Conservation (phyloP, 2,113 vertebrate species). For the Condylura cristata region DNA sequence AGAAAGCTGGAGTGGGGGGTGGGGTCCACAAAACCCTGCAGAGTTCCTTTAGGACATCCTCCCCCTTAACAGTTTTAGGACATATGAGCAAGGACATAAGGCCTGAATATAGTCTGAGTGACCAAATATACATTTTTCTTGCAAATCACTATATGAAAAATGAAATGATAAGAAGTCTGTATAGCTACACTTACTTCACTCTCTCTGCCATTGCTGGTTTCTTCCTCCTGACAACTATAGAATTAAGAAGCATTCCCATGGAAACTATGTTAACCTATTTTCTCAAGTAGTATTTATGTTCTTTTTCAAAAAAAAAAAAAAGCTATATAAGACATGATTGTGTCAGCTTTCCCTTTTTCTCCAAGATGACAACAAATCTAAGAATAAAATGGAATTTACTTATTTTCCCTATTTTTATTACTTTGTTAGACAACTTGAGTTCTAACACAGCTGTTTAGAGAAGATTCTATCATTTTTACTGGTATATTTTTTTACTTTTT, state of each 20-base stretch:
- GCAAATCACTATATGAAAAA: neutral
- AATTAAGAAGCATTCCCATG: conserved; percentile 26
- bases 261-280: conserved; percentile 65
- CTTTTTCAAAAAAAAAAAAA: conserved; percentile 49
- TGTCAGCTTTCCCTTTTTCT: neutral
- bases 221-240: neutral
- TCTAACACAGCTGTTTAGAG: neutral
- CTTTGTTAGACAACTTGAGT: neutral
- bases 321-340: neutral
- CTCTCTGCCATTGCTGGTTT: neutral
- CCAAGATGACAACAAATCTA: conserved; percentile 5
- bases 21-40: too few relatives aligned
- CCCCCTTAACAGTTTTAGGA: too few relatives aligned
- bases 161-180: neutral
- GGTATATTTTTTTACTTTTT: neutral
- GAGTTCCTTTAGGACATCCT: too few relatives aligned
- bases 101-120: neutral
- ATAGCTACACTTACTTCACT: neutral
- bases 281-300: conserved; percentile 11
- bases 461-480: conserved; percentile 38
- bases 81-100: neutral
- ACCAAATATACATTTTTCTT: neutral
- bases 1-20: too few relatives aligned
- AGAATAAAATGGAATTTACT: conserved; percentile 40
- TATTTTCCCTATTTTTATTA: neutral